Evolutionary conservation across 2,888 invertebrate genomes (phyloP), one percentile per base, ranked within the genome.

Genomic region (Harmothoe impar): DNA sequence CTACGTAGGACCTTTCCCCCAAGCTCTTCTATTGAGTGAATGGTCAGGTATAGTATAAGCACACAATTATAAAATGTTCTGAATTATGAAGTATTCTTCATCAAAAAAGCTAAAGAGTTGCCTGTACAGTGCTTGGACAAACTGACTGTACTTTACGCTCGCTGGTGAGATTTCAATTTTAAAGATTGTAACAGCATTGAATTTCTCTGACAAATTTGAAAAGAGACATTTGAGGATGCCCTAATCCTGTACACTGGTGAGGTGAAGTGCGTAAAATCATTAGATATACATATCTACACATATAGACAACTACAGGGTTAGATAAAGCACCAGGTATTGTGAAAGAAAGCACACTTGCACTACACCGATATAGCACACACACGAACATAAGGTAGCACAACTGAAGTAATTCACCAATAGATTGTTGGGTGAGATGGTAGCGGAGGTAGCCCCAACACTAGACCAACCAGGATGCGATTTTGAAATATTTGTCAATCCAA

Each of bases 291-390:
- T 72, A n/a, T 72, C 72, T 72, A 72, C 29, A 72, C 29, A 17
- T n/a, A 72, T n/a, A 29, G 72, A 15, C 20, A 43, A 81, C 81
- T 81, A 81, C 43, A 35, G 20, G 33, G 62, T n/a, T 62, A 35
- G 43, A 77, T 77, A 77, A 35, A 81, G 81, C 81, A 81, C 81
- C 81, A 81, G 81, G 43, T 81, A 81, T 43, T 81, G 35, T 81
- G 25, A 62, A 43, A 33, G 81, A 20, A 81, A 81, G 81, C 81
- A 81, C 33, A 35, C 43, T 35, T n/a, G 20, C 33, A 81, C 81
- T 43, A 33, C 29, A 15, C 29, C 20, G 20, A 62, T 15, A 62
- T 62, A n/a, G 23, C 62, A 62, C 62, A 62, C 62, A 62, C 62
- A 62, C 15, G 12, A n/a, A 62, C 62, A 62, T 62, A 62, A 20